Conservation (phyloP, 1,140 invertebrate genomes). For the Drosophila sproati region DNA sequence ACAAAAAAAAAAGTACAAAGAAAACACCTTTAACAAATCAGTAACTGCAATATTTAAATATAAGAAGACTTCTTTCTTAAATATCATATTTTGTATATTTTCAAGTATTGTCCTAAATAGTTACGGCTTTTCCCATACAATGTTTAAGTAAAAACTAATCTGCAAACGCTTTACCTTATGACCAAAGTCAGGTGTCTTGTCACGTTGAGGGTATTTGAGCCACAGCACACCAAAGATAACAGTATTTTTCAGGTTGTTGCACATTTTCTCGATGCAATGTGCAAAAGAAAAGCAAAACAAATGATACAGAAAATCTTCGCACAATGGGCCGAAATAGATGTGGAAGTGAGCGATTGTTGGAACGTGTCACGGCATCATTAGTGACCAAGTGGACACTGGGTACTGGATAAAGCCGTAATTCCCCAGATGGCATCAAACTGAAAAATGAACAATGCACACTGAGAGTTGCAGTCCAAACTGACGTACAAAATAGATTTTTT, state of each 20-base stretch:
- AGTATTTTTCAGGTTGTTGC: too few relatives aligned
- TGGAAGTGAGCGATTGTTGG: conserved; percentile 78
- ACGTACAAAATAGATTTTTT: neutral
- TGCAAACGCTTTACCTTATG: too few relatives aligned
- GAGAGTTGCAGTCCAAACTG: neutral
- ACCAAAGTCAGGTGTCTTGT: too few relatives aligned
- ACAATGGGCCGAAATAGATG: conserved; percentile 56
- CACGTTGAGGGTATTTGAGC: too few relatives aligned
- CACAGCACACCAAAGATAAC: too few relatives aligned
- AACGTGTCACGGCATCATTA: conserved; percentile 73
- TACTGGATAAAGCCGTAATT: conserved; percentile 13
- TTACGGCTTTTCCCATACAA: too few relatives aligned
- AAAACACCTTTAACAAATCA: neutral
- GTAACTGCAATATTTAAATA: neutral
- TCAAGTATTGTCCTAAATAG: too few relatives aligned
- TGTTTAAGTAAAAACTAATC: too few relatives aligned
- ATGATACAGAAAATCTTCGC: conserved; percentile 35
- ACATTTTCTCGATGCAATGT: conserved; percentile 3
- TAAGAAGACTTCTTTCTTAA: too few relatives aligned
- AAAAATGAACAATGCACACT: conserved; percentile 9
- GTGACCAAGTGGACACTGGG: conserved; percentile 50
- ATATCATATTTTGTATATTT: too few relatives aligned
- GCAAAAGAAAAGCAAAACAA: conserved; percentile 9
- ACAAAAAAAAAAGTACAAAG: neutral
- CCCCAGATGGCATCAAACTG: conserved; percentile 20